Base-by-base conservation (phyloP, 2,888 invertebrate species). In the Idaea dimidiata region DNA sequence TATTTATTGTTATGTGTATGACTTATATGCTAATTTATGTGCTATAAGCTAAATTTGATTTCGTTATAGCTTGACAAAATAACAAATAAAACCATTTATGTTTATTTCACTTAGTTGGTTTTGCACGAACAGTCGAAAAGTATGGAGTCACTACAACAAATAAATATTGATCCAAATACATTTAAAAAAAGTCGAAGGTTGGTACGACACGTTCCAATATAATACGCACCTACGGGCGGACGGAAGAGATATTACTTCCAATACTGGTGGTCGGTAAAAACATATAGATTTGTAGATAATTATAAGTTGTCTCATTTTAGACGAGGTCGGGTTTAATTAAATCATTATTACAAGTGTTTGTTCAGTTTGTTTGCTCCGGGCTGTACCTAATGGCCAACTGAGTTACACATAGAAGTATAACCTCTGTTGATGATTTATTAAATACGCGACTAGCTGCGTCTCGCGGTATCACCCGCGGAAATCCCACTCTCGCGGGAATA, bases 311-410 rank as follows among this genome's bases (percentile, higher is more conserved):
- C 67, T 74, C 70, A 71, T 69, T 72, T 73, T 68, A 70, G 68
- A 58, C 82, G 72, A 83, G 83, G 84, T 72, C 79, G 68, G 66
- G 75, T 71, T 76, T 79, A 78, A 82, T 81, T 80, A 80, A 82
- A 78, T 75, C 73, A 80, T 80, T 78, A 80, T 80, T 78, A 80
- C 59, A 65, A 63, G 66, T 66, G 69, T 75, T 65, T 73, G 68
- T 69, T 69, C 62, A 73, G 66, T 66, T 62, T 66, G 56, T 43
- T 16, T 62, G 75, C 75, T 77, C 70, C 59, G 63, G 69, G 69
- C 66, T 61, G 16, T 8, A 58, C 24, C 24, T 24, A 24, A 18
- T 64, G 62, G 63, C 64, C 60, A 63, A 63, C 60, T 56, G 43
- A 43, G 14, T 43, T 43, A 14, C 14, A 14, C 43, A 14, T 43